These are phyloP conservation scores for Isurus oxyrinchus DNA, from an alignment of 2,113 vertebrate species.

Conservation along the genomic window DNA sequence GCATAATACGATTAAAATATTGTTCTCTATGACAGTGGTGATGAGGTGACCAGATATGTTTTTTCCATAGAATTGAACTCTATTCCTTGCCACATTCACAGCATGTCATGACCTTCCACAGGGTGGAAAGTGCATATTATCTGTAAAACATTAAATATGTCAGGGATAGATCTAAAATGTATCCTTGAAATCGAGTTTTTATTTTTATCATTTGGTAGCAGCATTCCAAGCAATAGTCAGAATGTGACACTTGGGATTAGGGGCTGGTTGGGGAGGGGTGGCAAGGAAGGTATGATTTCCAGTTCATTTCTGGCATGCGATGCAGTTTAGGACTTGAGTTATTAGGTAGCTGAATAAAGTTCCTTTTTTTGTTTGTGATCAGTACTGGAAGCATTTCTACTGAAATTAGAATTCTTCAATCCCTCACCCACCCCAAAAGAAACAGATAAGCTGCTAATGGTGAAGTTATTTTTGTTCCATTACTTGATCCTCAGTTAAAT, in stretches of 20 bases:
- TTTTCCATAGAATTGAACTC: too few species aligned
- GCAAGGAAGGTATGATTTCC: background rate
- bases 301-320: background rate
- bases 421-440: background rate
- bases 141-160: background rate
- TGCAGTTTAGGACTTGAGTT: background rate
- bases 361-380: background rate
- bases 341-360: background rate
- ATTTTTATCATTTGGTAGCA: background rate
- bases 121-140: background rate
- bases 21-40: too few species aligned
- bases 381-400: background rate
- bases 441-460: background rate
- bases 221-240: background rate
- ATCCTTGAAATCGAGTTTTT: background rate
- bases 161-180: background rate
- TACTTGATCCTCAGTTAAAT: background rate
- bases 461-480: background rate
- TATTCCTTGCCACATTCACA: background rate
- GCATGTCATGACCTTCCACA: background rate
- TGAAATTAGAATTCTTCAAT: background rate
- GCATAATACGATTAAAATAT: background rate
- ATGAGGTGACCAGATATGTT: too few species aligned
- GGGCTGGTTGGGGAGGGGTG: background rate
- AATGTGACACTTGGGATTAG: background rate